Evolutionary conservation across 2,113 vertebrate genomes (phyloP), one percentile per base, ranked within the genome.

Genomic region (Greenwoodochromis staneri): DNA sequence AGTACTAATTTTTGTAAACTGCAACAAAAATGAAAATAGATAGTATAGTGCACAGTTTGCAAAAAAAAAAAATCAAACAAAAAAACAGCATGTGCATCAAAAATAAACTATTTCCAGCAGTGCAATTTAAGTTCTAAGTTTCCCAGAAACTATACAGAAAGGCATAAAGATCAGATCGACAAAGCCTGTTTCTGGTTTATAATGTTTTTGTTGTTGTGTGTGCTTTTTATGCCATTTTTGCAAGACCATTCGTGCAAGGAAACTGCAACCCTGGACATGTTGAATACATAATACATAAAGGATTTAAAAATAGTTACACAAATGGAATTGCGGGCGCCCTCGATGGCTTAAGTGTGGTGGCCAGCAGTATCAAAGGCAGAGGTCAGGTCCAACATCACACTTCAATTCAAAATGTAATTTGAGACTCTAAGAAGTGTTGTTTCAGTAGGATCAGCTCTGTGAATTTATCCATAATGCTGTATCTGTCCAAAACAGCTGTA

Each of bases 281-380:
- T 66, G 59, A 63, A 63, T 19, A 63, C 57, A 61, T 61, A 61
- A 34, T 19, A 61, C 16, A 34, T 34, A 63, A 63, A 63, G 31
- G 61, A n/a, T 66, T 66, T n/a, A n/a, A 66, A 66, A 66, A 66
- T 66, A 36, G 31, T 66, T 5, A 38, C 59, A 4, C 17, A 66
- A 66, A 38, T 66, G 31, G 31, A 12, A 66, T 66, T 2, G 3
- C 3, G 4, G 17, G 61, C 3, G 0, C 6, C 0, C 6, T 12
- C 4, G 10, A 5, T 6, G 61, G 31, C 31, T 38, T 38, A n/a
- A 14, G 38, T 69, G 36, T 40, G 63, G 5, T 69, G 11, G 36
- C 38, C 63, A 13, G 19, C 11, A 21, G 63, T 69, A 69, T 38
- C 19, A 69, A 38, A 69, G 34, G 34, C 63, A 69, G 34, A 21